A percentile compares a stretch with the other conserved stretches of the same genome.
These are phyloP conservation scores for Nerophis ophidion DNA, from an alignment of 2,113 vertebrate species.

Conservation along the genomic window DNA sequence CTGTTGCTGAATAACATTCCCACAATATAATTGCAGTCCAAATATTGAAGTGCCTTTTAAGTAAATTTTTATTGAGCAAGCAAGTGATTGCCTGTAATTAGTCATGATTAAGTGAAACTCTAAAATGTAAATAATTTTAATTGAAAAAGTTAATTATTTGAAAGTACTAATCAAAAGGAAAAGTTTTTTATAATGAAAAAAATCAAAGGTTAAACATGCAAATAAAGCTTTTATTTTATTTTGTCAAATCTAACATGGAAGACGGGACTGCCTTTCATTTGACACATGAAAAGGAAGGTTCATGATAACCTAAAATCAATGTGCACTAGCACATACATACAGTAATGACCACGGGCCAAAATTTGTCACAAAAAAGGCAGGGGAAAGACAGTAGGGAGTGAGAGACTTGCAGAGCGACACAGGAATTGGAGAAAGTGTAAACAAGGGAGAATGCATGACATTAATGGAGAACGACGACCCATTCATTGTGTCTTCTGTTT, in stretches of 20 bases:
- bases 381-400: neutral
- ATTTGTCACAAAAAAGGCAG: conserved; percentile 55
- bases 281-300: conserved; percentile 44
- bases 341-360: conserved; percentile 54
- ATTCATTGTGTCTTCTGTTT: conserved; percentile 40
- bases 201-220: too few relatives aligned
- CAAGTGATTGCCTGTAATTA: too few relatives aligned
- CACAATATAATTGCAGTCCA: too few relatives aligned
- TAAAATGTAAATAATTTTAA: too few relatives aligned
- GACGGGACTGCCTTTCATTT: conserved; percentile 15
- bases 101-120: too few relatives aligned
- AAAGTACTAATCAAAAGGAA: too few relatives aligned
- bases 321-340: conserved; percentile 22
- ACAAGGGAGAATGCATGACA: conserved; percentile 43
- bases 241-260: conserved; percentile 9
- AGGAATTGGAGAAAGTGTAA: conserved; percentile 26
- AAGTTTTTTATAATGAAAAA: too few relatives aligned
- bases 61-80: too few relatives aligned
- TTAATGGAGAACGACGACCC: conserved; percentile 30
- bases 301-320: conserved; percentile 37
- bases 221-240: too few relatives aligned
- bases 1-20: too few relatives aligned
- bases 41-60: too few relatives aligned
- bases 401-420: conserved; percentile 4
- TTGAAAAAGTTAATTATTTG: too few relatives aligned